Evolutionary conservation across 2,113 vertebrate species (phyloP).

Genomic region (Corythornis vintsioides): DNA sequence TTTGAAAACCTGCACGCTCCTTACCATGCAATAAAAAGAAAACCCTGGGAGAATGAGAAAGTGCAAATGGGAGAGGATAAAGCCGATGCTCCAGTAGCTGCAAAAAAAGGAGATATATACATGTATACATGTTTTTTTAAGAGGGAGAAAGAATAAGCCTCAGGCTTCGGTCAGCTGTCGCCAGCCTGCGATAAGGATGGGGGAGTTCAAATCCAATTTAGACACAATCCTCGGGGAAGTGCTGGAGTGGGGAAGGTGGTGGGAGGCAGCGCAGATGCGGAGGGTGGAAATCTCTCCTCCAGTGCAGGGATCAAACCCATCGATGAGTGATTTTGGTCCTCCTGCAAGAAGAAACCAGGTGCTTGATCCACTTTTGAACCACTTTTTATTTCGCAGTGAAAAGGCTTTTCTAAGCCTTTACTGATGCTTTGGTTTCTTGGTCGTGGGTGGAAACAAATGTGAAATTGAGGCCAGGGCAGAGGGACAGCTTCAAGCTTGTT

Average conservation of each 20-base stretch:
- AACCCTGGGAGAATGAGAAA: background rate
- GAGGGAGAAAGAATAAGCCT: background rate
- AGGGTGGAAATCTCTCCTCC: background rate
- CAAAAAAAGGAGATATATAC: background rate
- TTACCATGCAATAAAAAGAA: fast-evolving
- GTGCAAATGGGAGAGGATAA: background rate
- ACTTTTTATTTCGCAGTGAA: background rate
- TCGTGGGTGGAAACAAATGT: background rate
- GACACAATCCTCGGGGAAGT: background rate
- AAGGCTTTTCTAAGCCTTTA: background rate
- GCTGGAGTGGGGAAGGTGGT: background rate
- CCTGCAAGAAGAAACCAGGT: background rate
- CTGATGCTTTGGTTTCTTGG: background rate
- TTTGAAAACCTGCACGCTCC: fast-evolving
- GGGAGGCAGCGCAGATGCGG: background rate
- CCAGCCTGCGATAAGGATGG: background rate
- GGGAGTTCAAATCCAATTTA: slow-evolving; percentile 43
- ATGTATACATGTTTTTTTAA: background rate
- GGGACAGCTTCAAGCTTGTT: background rate
- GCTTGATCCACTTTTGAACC: background rate
- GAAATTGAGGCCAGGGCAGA: fast-evolving
- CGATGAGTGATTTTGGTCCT: fast-evolving
- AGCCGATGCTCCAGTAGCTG: background rate
- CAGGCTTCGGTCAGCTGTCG: slow-evolving; percentile 20
- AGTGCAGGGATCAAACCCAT: background rate